These are phyloP conservation scores for Aproaerema taeniolella DNA, from an alignment of 2,888 invertebrate genomes.

Conservation along the genomic window DNA sequence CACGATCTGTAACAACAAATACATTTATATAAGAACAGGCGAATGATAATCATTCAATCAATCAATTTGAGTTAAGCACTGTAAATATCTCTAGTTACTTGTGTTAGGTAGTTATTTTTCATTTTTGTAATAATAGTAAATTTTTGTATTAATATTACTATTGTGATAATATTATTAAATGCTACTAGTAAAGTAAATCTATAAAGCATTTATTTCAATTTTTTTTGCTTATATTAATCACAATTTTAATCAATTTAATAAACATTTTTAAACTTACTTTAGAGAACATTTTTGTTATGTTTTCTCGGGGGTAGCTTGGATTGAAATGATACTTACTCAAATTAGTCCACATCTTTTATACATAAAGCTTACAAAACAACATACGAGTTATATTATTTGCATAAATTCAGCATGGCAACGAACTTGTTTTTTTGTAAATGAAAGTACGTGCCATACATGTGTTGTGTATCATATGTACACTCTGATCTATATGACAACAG, in stretches of 20 bases:
- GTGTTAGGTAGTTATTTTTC: not conserved
- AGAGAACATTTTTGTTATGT: slow-evolving; percentile 13
- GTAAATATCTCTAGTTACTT: not conserved
- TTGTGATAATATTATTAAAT: not conserved
- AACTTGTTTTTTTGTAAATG: too few species aligned
- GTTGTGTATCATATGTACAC: too few species aligned
- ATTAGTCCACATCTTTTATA: slow-evolving; percentile 20
- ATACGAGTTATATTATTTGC: too few species aligned
- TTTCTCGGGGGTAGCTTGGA: slow-evolving; percentile 5
- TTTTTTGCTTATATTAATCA: slow-evolving; percentile 11
- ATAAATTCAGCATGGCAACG: too few species aligned
- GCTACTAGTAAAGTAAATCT: not conserved
- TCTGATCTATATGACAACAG: too few species aligned
- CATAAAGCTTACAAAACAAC: too few species aligned
- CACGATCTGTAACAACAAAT: slow-evolving; percentile 4
- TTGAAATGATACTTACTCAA: slow-evolving; percentile 11
- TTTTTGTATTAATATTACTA: too few species aligned
- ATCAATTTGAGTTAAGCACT: not conserved
- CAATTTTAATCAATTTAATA: slow-evolving; percentile 7
- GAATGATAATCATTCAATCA: not conserved
- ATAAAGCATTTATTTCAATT: slow-evolving; percentile 16
- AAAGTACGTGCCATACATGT: too few species aligned
- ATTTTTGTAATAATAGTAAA: not conserved
- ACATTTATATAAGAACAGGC: not conserved
- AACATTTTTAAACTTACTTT: slow-evolving; percentile 9